These are phyloP conservation scores for Paradisaea rubra DNA, from an alignment of 2,113 vertebrate genomes.

Conservation along the genomic window DNA sequence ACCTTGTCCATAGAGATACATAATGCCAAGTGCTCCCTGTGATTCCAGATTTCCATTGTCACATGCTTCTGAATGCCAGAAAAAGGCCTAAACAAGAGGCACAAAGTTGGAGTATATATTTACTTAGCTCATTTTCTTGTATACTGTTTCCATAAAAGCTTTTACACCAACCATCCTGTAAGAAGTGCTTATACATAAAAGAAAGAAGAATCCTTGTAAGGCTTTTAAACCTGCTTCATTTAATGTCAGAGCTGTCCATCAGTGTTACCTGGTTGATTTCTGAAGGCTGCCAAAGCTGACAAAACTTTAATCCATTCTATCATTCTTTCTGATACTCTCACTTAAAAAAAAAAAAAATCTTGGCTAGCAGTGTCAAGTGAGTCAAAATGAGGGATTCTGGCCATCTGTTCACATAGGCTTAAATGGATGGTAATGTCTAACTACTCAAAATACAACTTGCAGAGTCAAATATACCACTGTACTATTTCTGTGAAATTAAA, in stretches of 20 bases:
- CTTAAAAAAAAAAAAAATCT: neutral
- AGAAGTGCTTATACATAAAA: neutral
- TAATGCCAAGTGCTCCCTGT: constrained; percentile 76
- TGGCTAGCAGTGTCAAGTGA: neutral
- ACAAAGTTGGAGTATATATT: neutral
- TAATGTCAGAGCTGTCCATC: neutral
- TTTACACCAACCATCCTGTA: neutral
- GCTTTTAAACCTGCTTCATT: neutral
- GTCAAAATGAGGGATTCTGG: neutral
- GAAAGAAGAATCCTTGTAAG: neutral
- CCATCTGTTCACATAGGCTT: neutral
- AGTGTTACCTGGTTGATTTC: neutral
- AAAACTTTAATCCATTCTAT: neutral
- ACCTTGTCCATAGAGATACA: constrained; percentile 79
- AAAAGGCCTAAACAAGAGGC: constrained; percentile 71
- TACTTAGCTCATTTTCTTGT: neutral
- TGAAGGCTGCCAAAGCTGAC: neutral
- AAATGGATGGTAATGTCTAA: neutral
- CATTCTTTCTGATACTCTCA: neutral
- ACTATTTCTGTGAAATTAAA: neutral
- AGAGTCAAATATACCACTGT: neutral
- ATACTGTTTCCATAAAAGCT: neutral
- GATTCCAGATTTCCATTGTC: constrained; percentile 82
- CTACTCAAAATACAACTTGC: neutral
- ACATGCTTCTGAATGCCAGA: constrained; percentile 83